Conservation (phyloP, 1,140 invertebrate species). For the Maniola jurtina region DNA sequence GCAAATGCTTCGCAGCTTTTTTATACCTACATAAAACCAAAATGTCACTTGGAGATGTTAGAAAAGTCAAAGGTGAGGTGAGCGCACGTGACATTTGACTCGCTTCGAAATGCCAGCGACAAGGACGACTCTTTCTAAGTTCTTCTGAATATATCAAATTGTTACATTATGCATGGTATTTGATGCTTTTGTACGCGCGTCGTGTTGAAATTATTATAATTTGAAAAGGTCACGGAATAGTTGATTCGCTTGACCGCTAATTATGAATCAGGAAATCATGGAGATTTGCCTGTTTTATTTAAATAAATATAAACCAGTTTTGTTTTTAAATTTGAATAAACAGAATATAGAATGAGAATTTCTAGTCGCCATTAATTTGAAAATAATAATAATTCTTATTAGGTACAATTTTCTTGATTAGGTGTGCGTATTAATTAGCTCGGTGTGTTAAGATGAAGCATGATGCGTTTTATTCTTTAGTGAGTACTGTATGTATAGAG, state of each 20-base stretch:
- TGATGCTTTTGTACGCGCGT: conserved; percentile 59
- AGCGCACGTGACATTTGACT: conserved; percentile 75
- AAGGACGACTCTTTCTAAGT: conserved; percentile 77
- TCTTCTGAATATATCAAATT: conserved; percentile 66
- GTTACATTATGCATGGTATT: conserved; percentile 73
- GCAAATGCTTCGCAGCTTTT: conserved; percentile 40
- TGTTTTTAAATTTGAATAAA: not conserved
- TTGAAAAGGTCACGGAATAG: conserved; percentile 67
- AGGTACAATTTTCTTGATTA: not conserved
- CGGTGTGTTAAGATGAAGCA: not conserved
- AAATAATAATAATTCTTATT: not conserved
- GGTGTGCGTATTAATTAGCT: not conserved
- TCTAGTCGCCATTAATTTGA: not conserved
- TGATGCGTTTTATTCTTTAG: not conserved
- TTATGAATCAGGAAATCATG: conserved; percentile 53
- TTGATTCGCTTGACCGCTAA: conserved; percentile 65
- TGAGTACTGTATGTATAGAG: not conserved
- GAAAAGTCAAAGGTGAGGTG: conserved; percentile 71
- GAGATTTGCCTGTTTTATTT: conserved; percentile 46
- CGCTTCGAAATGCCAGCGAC: conserved; percentile 72
- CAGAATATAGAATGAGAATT: not conserved
- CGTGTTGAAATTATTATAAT: conserved; percentile 72
- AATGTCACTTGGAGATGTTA: conserved; percentile 61
- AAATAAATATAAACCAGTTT: conserved; percentile 35
- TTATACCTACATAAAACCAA: conserved; percentile 50